Conservation (phyloP, 2,888 invertebrate species). For the Plagiodera versicolora region DNA sequence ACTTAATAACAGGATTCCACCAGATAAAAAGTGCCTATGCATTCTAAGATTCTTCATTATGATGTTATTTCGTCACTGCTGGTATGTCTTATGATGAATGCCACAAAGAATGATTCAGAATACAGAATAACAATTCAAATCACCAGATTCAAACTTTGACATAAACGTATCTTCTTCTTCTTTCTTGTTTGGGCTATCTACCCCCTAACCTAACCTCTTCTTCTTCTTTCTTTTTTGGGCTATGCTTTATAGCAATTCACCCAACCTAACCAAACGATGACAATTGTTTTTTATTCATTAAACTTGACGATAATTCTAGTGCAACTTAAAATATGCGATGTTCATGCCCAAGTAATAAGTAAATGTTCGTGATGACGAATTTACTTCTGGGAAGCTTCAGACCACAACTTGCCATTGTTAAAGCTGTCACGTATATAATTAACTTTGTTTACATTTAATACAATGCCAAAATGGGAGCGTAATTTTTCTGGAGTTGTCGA, state of each 20-base stretch:
- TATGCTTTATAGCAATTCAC: no score
- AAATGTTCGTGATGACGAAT: conserved; percentile 24
- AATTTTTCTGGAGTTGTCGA: conserved; percentile 17
- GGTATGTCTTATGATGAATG: no score
- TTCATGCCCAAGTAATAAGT: conserved; percentile 16
- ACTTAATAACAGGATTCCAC: neutral
- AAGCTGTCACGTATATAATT: conserved; percentile 28
- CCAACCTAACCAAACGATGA: no score
- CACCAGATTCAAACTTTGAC: no score
- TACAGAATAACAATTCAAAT: no score
- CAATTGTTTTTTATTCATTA: no score
- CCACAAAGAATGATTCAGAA: no score
- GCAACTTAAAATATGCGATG: neutral
- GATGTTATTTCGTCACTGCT: conserved; percentile 6
- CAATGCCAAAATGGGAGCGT: conserved; percentile 16
- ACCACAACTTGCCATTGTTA: conserved; percentile 14
- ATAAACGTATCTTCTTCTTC: no score
- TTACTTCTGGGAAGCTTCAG: conserved; percentile 6
- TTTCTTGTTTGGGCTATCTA: no score
- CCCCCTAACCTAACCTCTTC: no score
- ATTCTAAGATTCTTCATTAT: no score
- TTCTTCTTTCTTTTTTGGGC: no score
- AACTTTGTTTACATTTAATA: conserved; percentile 29
- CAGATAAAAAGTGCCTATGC: neutral
- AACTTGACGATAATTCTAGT: conserved; percentile 10